phyloP scores from a whole-genome alignment of 37 sponge, comb jelly and placozoan species.

The Lycopodina hypogea region DNA sequence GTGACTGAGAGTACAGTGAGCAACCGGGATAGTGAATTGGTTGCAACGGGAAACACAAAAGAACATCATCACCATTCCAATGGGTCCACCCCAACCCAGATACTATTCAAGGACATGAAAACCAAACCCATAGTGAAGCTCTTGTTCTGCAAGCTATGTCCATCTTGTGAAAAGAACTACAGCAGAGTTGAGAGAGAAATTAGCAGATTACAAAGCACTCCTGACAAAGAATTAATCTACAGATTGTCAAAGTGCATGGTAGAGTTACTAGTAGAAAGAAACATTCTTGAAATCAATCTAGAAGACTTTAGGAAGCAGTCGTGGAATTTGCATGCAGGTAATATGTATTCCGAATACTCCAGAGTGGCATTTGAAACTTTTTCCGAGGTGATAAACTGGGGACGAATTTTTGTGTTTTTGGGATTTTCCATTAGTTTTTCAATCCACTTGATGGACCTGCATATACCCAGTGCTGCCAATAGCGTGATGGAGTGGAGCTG shows the following conservation, averaged over 20 bases:
- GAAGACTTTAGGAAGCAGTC: neutral
- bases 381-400: conserved; percentile 52
- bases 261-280: neutral
- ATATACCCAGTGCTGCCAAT: conserved; percentile 21
- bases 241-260: neutral
- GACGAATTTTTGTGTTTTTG: conserved; percentile 47
- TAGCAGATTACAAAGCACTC: neutral
- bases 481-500: conserved; percentile 53
- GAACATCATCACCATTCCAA: too few species aligned
- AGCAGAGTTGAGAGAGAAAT: neutral
- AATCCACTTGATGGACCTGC: conserved; percentile 10
- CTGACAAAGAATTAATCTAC: neutral
- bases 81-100: neutral
- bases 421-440: conserved; percentile 46
- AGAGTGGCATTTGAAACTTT: conserved; percentile 22
- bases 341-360: conserved; percentile 34
- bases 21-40: too few species aligned
- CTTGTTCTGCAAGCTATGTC: neutral
- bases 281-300: neutral
- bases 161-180: neutral
- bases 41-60: too few species aligned
- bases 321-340: conserved; percentile 15
- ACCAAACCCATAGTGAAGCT: conserved; percentile 2
- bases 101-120: neutral
- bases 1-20: too few species aligned